Evolutionary conservation across 2,797 vertebrate species (phyloP).

Genomic region (Monodelphis domestica): DNA sequence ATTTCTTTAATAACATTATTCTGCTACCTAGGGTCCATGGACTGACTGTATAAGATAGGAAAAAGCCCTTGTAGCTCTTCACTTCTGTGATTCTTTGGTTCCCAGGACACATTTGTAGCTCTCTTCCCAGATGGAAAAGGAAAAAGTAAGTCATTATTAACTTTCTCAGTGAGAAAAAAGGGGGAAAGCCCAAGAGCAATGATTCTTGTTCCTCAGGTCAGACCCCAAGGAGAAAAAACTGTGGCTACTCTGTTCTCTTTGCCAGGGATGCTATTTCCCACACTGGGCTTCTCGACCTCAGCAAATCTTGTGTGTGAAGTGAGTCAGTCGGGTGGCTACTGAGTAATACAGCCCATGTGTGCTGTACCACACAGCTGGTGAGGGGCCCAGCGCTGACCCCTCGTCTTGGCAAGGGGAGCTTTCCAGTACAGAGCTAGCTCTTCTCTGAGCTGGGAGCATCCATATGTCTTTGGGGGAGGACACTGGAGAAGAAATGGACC

Average conservation of each 20-base stretch:
- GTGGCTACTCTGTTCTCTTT: background rate
- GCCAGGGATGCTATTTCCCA: background rate
- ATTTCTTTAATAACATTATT: background rate
- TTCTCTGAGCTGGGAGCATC: background rate
- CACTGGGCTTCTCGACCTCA: background rate
- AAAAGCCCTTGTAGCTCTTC: background rate
- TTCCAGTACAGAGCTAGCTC: background rate
- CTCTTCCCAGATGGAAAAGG: background rate
- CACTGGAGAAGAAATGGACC: background rate
- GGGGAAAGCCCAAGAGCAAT: background rate
- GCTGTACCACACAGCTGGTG: background rate
- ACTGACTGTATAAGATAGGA: background rate
- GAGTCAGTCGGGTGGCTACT: background rate
- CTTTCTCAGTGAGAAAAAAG: background rate
- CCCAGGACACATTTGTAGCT: background rate
- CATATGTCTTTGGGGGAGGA: background rate
- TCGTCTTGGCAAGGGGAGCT: background rate
- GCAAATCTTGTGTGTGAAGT: background rate
- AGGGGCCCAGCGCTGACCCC: background rate
- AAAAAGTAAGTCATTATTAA: background rate
- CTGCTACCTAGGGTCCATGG: background rate
- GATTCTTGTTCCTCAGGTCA: background rate
- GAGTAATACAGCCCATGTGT: background rate
- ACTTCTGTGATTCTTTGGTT: background rate
- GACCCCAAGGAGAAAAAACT: background rate